Evolutionary conservation across 1,140 invertebrate genomes (phyloP), one percentile per base, ranked within the genome.

Genomic region (Penaeus japonicus): DNA sequence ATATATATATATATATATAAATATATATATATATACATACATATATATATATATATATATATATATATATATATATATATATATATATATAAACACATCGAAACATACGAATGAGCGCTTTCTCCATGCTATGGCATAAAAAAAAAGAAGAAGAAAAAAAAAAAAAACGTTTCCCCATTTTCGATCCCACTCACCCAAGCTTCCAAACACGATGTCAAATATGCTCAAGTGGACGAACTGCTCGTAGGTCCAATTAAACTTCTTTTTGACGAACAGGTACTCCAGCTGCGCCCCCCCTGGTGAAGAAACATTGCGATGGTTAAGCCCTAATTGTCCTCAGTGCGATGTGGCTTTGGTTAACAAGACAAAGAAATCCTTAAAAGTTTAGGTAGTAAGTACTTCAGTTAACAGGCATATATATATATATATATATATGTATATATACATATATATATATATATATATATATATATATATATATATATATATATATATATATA

Each of bases 171-270:
- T 27, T 20, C 57, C 3, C 7, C 39, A 2, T 55, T 20, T 0
- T 81, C 53, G 4, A 24, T 55, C 59, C 0, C 10, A 84, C 59
- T 84, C 27, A 84, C 83, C 83, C 17, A 75, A 27, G 24, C 79
- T 20, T 20, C 55, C 30, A 0, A 81, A 54, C 10, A 87, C 55
- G 2, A 82, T 53, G 18, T 62, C 39, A 17, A 54, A 59, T 4
- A 87, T 62, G n/a, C 53, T 87, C 17, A 87, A 79, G 0, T 87
- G 39, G 15, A 87, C 65, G 32, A 65, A 87, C 55, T 87, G 85
- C 55, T 82, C 79, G 62, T 87, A 87, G 17, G 24, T 54, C 85
- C 85, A 87, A 0, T 39, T 59, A 75, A 87, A 87, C 53, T 73
- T 75, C 15, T 27, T 24, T 62, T 87, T 87, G 12, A 65, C 55